A percentile compares a stretch with the other conserved stretches of the same genome.
Evolutionary conservation across 2,797 vertebrate species (phyloP).

Genomic region (Xenopus petersii): DNA sequence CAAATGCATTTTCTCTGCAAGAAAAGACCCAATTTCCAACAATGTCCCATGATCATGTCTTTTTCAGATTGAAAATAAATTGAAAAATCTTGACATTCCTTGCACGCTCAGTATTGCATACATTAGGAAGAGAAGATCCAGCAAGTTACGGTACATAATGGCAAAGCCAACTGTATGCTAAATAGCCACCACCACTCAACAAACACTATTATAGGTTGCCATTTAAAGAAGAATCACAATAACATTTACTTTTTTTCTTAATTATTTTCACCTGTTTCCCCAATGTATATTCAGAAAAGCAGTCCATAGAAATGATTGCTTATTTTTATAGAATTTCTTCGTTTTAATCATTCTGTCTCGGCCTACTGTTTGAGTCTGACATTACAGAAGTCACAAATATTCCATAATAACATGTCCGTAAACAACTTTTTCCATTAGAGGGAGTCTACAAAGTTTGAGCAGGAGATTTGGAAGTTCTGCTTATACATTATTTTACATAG

Average conservation of each 20-base stretch:
- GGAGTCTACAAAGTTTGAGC: no score
- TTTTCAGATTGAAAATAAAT: slow-evolving; percentile 17
- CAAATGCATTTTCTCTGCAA: not conserved
- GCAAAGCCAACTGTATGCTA: slow-evolving; percentile 5
- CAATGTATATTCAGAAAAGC: no score
- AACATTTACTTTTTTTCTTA: not conserved
- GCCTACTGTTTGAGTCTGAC: no score
- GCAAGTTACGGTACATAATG: slow-evolving; percentile 3
- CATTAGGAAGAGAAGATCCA: slow-evolving; percentile 14
- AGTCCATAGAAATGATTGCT: no score
- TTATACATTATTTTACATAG: no score
- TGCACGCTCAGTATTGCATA: not conserved
- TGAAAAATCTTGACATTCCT: slow-evolving; percentile 22
- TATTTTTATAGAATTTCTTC: no score
- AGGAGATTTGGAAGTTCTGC: no score
- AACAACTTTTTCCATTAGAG: no score
- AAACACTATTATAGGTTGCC: not conserved
- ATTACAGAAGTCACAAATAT: no score
- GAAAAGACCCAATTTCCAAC: slow-evolving; percentile 6
- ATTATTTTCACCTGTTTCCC: no score
- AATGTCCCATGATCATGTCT: slow-evolving; percentile 14
- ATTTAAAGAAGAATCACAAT: not conserved
- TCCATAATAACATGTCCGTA: no score
- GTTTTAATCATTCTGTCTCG: no score
- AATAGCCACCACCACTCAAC: not conserved